phyloP scores from a whole-genome alignment of 2,113 vertebrate species.

The Alces alces region DNA sequence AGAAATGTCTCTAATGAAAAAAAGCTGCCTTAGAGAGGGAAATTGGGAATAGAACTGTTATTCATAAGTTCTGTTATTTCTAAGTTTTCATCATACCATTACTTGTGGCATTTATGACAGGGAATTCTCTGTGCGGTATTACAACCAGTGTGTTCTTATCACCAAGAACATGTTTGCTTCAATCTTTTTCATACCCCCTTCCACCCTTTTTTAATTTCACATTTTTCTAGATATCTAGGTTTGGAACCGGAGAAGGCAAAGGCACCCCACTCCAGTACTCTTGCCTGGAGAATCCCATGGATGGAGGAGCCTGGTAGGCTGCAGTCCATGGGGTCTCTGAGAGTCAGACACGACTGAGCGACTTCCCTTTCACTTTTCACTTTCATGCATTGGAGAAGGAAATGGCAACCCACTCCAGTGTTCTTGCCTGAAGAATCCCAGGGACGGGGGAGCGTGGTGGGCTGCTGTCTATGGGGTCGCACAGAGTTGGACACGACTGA shows the following conservation, averaged over 20 bases:
- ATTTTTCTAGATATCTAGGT: not conserved
- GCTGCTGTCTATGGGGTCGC: too few relatives aligned
- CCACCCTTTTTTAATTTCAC: not conserved
- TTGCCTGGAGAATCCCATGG: too few relatives aligned
- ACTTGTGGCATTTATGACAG: not conserved
- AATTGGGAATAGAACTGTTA: not conserved
- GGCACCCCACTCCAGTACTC: too few relatives aligned
- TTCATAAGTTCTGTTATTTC: not conserved
- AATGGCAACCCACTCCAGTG: too few relatives aligned
- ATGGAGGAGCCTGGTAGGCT: too few relatives aligned
- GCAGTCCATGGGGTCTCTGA: too few relatives aligned
- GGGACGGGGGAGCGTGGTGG: too few relatives aligned
- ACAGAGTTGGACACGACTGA: too few relatives aligned
- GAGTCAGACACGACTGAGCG: too few relatives aligned
- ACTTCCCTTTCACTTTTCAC: too few relatives aligned
- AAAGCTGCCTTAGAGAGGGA: not conserved
- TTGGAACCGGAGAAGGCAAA: not conserved
- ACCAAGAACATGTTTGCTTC: not conserved
- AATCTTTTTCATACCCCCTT: not conserved
- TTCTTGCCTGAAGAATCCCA: too few relatives aligned
- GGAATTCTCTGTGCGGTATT: not conserved
- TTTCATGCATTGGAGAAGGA: too few relatives aligned
- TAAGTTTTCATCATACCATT: not conserved
- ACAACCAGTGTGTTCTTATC: not conserved
- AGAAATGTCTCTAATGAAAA: not conserved